Evolutionary conservation across 2,797 vertebrate genomes (phyloP), one percentile per base, ranked within the genome.

Genomic region (Pogonophryne albipinna): DNA sequence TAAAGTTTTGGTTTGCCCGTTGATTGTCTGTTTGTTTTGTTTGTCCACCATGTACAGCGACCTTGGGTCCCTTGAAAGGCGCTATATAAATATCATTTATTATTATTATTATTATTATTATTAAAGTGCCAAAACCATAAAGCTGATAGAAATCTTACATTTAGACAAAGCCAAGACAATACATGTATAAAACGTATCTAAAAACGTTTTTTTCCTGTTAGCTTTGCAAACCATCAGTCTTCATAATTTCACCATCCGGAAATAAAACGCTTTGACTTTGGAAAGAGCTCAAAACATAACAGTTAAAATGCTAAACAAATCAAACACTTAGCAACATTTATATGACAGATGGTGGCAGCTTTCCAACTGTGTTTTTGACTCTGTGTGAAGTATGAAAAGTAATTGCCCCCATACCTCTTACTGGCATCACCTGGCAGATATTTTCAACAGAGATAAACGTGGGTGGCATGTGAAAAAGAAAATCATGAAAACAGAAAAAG

Each of bases 371-470:
- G 34, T 77, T 66, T 74, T 42, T 44, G 70, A 68, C 5, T 14
- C 76, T 61, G 72, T 71, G 76, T 66, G 11, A 51, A 83, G 42
- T 74, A 13, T 83, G 66, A 70, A 82, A 60, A 77, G 44, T 87
- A 89, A 84, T 86, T 87, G 68, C 69, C 62, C 44, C 56, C 53
- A 47, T 74, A 68, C 50, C 66, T 75, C 71, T 65, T 50, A 20
- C 61, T 79, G 65, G 53, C 65, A 70, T 87, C 71, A 80, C 74
- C 75, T 86, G 80, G 75, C 73, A 79, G 71, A 76, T 71, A 44
- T 68, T 78, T 79, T 19, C 34, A 55, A 55, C 62, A 60, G 57
- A 75, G 81, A 85, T 84, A 79, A 89, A 79, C 74, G 77, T 71
- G 63, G 74, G 47, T 68, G 74, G 77, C 74, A 66, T 77, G 56